A percentile compares a stretch with the other conserved stretches of the same genome.
These are phyloP conservation scores for Acrobasis repandana DNA, from an alignment of 2,888 invertebrate species.

Conservation along the genomic window DNA sequence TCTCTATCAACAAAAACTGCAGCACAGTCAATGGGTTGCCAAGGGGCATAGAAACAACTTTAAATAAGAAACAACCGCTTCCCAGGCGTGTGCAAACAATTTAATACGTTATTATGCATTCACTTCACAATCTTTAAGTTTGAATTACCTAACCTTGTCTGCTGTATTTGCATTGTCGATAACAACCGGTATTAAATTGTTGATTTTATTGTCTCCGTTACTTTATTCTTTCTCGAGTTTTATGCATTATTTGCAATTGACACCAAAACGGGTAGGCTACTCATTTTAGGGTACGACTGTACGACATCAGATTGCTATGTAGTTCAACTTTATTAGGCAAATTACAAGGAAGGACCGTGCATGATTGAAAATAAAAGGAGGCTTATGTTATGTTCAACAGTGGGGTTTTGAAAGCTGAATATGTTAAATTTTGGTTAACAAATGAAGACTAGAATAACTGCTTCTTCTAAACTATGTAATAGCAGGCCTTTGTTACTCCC, in stretches of 20 bases:
- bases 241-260: neutral
- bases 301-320: no score
- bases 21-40: neutral
- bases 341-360: no score
- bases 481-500: no score
- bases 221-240: neutral
- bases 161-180: slow-evolving; percentile 2
- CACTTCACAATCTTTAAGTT: neutral
- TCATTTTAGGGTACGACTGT: no score
- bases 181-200: neutral
- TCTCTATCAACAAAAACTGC: no score
- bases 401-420: no score
- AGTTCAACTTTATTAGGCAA: no score
- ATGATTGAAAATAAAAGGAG: no score
- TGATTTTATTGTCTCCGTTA: neutral
- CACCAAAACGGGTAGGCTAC: neutral
- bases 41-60: neutral
- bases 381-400: no score
- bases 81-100: slow-evolving; percentile 7
- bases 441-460: no score
- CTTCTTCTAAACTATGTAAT: no score
- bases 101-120: neutral
- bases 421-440: no score
- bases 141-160: slow-evolving; percentile 2
- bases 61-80: neutral